A percentile compares a stretch with the other conserved stretches of the same genome.
These are phyloP conservation scores for Podarcis lilfordi DNA, from an alignment of 2,797 vertebrate species.

Conservation along the genomic window DNA sequence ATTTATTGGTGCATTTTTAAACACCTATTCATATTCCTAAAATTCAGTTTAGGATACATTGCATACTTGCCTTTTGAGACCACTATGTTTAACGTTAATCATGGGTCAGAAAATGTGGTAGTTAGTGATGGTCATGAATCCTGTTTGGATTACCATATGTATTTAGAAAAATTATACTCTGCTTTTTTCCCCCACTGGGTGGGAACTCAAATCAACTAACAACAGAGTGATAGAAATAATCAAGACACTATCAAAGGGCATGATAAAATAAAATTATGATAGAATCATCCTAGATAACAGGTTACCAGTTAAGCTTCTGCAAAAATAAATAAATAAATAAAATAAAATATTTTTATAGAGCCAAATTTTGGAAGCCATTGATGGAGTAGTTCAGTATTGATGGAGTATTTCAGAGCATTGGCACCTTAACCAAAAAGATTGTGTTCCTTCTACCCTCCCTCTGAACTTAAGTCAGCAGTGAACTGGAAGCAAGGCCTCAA, in stretches of 20 bases:
- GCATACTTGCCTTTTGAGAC: background rate
- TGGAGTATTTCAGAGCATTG: too few species aligned
- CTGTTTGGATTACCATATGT: background rate
- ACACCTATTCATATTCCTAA: too few species aligned
- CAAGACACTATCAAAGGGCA: background rate
- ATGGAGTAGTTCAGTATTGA: background rate
- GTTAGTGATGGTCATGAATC: background rate
- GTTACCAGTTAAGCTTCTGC: background rate
- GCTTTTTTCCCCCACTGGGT: background rate
- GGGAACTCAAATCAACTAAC: background rate
- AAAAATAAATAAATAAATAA: background rate
- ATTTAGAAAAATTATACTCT: background rate
- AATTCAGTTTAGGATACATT: background rate
- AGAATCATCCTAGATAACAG: background rate
- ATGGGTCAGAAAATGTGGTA: background rate
- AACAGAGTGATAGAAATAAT: background rate
- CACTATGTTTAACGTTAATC: background rate
- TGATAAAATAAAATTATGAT: background rate
- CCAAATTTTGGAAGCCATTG: background rate
- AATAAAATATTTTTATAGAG: background rate
- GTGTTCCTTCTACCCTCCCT: too few species aligned
- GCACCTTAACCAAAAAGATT: too few species aligned
- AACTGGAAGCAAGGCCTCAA: too few species aligned
- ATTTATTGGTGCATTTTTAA: background rate
- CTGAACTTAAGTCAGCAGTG: too few species aligned